Evolutionary conservation across 1,140 invertebrate species (phyloP).

Genomic region (Calliphora vicina): DNA sequence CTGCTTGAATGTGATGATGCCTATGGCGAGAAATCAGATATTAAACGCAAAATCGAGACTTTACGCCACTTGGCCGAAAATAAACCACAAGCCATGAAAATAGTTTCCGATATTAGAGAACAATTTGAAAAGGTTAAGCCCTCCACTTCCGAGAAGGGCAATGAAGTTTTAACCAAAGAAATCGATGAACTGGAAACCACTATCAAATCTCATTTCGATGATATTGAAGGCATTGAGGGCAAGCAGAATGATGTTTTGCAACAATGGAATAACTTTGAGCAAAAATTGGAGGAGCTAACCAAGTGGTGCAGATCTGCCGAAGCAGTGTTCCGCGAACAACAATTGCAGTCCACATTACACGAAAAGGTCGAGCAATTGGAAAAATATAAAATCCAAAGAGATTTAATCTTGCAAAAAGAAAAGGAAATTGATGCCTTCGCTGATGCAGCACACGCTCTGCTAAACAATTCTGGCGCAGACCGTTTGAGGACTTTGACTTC

Average conservation of each 20-base stretch:
- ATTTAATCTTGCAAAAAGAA: slow-evolving; percentile 79
- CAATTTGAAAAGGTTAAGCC: slow-evolving; percentile 76
- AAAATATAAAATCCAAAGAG: slow-evolving; percentile 76
- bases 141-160: slow-evolving; percentile 82
- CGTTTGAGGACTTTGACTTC: slow-evolving; percentile 87
- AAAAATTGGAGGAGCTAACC: slow-evolving; percentile 77
- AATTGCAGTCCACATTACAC: slow-evolving; percentile 78
- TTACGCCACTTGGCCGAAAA: slow-evolving; percentile 75
- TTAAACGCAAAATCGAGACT: slow-evolving; percentile 75
- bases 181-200: slow-evolving; percentile 74
- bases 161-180: slow-evolving; percentile 77
- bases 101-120: slow-evolving; percentile 75
- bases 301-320: slow-evolving; percentile 88
- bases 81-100: slow-evolving; percentile 74
- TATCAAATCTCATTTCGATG: slow-evolving; percentile 71
- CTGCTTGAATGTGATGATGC: slow-evolving; percentile 79
- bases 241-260: slow-evolving; percentile 78
- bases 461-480: slow-evolving; percentile 85
- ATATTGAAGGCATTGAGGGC: slow-evolving; percentile 71
- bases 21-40: slow-evolving; percentile 82
- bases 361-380: slow-evolving; percentile 84
- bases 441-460: slow-evolving; percentile 86
- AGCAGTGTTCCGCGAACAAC: slow-evolving; percentile 83
- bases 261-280: slow-evolving; percentile 90
- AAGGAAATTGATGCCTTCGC: slow-evolving; percentile 86